phyloP scores from a whole-genome alignment of 1,140 invertebrate species.

The Trigoniulus corallinus region DNA sequence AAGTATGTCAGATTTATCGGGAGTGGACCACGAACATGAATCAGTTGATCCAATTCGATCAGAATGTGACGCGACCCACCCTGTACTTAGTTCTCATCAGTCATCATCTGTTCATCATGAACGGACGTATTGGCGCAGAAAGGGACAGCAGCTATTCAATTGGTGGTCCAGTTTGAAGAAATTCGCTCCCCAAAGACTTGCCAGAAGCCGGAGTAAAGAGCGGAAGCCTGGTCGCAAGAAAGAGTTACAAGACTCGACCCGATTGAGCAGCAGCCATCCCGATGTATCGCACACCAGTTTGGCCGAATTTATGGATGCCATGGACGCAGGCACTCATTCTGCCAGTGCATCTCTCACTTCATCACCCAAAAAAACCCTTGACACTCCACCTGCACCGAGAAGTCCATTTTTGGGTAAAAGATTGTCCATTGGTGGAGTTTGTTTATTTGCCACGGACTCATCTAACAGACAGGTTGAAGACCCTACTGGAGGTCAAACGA shows the following conservation, averaged over 20 bases:
- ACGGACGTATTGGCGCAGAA: not conserved
- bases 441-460: too few species aligned
- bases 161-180: slow-evolving; percentile 6
- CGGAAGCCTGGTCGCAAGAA: slow-evolving; percentile 12
- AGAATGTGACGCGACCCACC: too few species aligned
- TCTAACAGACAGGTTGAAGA: too few species aligned
- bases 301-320: slow-evolving; percentile 42
- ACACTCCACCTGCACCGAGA: too few species aligned
- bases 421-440: too few species aligned
- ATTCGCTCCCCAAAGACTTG: slow-evolving; percentile 7
- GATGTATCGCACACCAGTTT: slow-evolving; percentile 27
- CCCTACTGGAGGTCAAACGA: too few species aligned
- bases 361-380: not conserved
- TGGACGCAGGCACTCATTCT: not conserved
- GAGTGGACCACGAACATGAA: too few species aligned
- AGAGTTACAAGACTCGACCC: slow-evolving; percentile 8
- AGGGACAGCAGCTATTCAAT: not conserved
- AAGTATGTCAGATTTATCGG: slow-evolving; percentile 3
- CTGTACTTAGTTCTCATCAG: too few species aligned
- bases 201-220: slow-evolving; percentile 41
- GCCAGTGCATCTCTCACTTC: not conserved
- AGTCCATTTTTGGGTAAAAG: too few species aligned
- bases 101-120: too few species aligned
- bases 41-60: too few species aligned
- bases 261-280: slow-evolving; percentile 17